Conservation (phyloP, 2,797 vertebrate species). For the Lateolabrax maculatus region DNA sequence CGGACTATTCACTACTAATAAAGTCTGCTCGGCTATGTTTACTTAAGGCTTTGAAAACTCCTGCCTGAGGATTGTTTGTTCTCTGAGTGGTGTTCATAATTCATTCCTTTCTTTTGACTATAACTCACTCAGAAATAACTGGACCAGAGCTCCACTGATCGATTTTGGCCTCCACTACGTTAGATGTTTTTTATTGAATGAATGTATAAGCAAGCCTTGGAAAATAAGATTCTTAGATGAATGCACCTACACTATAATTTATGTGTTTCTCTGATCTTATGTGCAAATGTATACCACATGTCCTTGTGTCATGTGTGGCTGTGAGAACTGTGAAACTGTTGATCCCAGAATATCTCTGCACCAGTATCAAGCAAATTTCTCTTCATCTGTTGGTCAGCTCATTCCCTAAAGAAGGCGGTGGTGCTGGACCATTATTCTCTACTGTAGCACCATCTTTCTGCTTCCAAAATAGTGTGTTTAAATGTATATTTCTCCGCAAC, state of each 20-base stretch:
- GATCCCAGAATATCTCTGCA: not conserved
- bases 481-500: not conserved
- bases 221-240: not conserved
- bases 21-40: constrained; percentile 17
- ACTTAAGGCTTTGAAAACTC: constrained; percentile 6
- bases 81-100: constrained; percentile 17
- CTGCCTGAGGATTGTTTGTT: constrained; percentile 24
- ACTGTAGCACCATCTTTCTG: not conserved
- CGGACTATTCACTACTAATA: constrained; percentile 4
- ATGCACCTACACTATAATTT: not conserved
- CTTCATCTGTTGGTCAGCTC: not conserved
- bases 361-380: constrained; percentile 6
- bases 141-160: constrained; percentile 24
- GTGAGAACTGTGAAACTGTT: not conserved
- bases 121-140: constrained; percentile 28
- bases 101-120: constrained; percentile 20
- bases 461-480: not conserved
- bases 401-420: not conserved
- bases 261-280: not conserved
- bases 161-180: not conserved
- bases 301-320: not conserved
- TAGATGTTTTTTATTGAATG: not conserved
- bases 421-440: not conserved
- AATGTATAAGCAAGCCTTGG: not conserved
- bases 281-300: not conserved